Evolutionary conservation across 2,113 vertebrate species (phyloP), one percentile per base, ranked within the genome.

Genomic region (Taurulus bubalis): DNA sequence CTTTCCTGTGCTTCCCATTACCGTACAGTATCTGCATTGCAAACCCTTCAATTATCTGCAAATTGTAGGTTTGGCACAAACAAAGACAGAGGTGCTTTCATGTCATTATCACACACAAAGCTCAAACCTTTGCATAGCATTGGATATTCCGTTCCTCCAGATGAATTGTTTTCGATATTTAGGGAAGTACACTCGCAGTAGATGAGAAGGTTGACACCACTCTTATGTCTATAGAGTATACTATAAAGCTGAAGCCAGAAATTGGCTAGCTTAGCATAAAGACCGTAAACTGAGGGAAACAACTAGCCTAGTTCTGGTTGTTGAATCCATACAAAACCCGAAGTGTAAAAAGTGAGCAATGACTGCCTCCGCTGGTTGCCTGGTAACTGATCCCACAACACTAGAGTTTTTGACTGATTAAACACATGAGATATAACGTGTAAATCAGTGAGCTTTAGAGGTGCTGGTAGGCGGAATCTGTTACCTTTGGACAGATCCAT

Each of bases 41-140:
- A 67, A 75, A 75, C 12, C 42, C 30, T 51, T 20, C 26, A 6
- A 79, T 62, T 32, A 65, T 66, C 60, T 73, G 30, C 12, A 76
- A 53, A 67, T 38, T 69, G 28, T 28, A 2, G 28, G 4, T 10
- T 6, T 16, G n/a, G 36, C 5, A 20, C 8, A 3, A 26, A 20
- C 4, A 24, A 30, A 28, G 28, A 30, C 47, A 0, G 0, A 42
- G 18, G 7, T 16, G 20, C 30, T 16, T 26, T 22, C 20, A 20
- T 26, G n/a, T 26, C 34, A 11, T 32, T 22, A 34, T 49, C 18
- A n/a, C 11, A 8, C 20, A 24, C 53, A 15, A 18, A 26, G 8
- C 26, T 51, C 26, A 24, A 55, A 40, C 72, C n/a, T 75, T 53
- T 22, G 4, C 6, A 14, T 6, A 15, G 32, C 40, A 1, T 12